Conservation (phyloP, 1,140 invertebrate species). For the Aphaenogaster rudis region DNA sequence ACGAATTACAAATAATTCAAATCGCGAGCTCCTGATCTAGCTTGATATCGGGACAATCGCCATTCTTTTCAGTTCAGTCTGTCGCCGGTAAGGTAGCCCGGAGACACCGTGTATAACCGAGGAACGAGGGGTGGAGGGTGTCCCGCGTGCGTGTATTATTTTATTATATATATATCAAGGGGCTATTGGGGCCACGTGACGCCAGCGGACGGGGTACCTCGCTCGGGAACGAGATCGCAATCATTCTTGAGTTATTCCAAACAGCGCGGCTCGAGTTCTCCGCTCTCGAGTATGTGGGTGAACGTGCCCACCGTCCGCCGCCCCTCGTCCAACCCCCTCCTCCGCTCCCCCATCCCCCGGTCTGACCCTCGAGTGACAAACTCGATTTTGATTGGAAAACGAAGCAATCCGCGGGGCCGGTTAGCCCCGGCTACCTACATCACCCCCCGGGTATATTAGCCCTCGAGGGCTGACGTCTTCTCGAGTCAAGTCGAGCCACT, state of each 20-base stretch:
- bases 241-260: constrained; percentile 86
- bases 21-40: background rate
- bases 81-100: background rate
- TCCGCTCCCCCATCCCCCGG: background rate
- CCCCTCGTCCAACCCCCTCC: constrained; percentile 23
- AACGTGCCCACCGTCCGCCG: constrained; percentile 62
- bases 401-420: constrained; percentile 47
- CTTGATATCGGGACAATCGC: background rate
- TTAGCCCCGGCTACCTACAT: constrained; percentile 26
- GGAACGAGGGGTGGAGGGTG: background rate
- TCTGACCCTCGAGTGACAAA: constrained; percentile 61
- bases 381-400: constrained; percentile 71
- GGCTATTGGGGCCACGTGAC: constrained; percentile 84
- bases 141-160: constrained; percentile 73
- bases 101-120: background rate
- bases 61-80: constrained; percentile 9
- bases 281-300: constrained; percentile 60
- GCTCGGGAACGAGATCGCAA: constrained; percentile 76
- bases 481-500: constrained; percentile 47
- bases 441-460: constrained; percentile 42
- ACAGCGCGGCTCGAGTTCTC: constrained; percentile 65
- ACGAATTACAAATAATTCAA: background rate
- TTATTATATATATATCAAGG: constrained; percentile 79
- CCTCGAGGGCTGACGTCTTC: constrained; percentile 9
- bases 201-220: constrained; percentile 72